These are phyloP conservation scores for Lasius platythorax DNA, from an alignment of 2,888 invertebrate genomes.

Conservation along the genomic window DNA sequence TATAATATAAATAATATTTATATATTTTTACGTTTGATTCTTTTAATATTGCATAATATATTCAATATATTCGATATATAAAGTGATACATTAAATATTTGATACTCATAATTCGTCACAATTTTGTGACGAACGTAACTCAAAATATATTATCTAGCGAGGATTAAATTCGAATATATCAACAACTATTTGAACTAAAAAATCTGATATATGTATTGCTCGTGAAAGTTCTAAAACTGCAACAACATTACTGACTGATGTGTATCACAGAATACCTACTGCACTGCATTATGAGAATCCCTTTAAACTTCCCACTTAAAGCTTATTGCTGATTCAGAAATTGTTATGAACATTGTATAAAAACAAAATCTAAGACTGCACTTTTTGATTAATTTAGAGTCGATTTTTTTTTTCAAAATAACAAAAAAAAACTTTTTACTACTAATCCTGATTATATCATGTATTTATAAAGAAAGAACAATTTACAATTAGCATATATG, in stretches of 20 bases:
- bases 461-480: conserved; percentile 3
- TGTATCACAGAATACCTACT: not conserved
- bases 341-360: no score
- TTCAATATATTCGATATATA: not conserved
- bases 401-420: not conserved
- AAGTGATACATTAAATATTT: not conserved
- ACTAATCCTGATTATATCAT: not conserved
- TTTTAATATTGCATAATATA: not conserved
- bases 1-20: not conserved
- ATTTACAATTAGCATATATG: not conserved
- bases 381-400: not conserved
- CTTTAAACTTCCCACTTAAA: conserved; percentile 23
- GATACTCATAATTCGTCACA: not conserved
- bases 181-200: not conserved
- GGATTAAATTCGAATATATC: conserved; percentile 6
- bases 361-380: not conserved
- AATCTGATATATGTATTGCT: not conserved
- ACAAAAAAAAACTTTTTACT: not conserved
- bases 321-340: not conserved
- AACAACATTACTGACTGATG: conserved; percentile 18
- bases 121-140: not conserved
- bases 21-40: not conserved
- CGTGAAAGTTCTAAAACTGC: conserved; percentile 9
- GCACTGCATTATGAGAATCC: not conserved
- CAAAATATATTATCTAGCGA: not conserved